Conservation (phyloP, 2,113 vertebrate species). For the Epinephelus fuscoguttatus region DNA sequence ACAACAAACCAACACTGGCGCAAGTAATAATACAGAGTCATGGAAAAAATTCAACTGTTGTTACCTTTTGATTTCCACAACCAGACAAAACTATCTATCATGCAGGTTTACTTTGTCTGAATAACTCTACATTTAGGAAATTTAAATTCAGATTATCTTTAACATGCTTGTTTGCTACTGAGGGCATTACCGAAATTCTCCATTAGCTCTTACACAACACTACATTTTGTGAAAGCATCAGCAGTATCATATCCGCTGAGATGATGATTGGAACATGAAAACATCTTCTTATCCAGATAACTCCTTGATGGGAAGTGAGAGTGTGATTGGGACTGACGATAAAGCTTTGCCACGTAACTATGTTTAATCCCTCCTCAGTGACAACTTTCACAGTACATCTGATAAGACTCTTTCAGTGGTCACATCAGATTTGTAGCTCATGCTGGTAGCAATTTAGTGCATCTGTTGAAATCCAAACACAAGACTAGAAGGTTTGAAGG, state of each 20-base stretch:
- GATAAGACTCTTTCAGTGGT: constrained; percentile 6
- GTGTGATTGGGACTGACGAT: not conserved
- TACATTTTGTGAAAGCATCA: not conserved
- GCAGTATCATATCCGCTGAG: too few relatives aligned
- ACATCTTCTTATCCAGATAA: not conserved
- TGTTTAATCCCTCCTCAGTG: not conserved
- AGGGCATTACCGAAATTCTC: not conserved
- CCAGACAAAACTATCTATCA: not conserved
- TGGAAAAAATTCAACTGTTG: not conserved
- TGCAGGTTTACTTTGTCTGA: not conserved
- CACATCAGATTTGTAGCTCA: constrained; percentile 35
- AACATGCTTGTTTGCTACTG: not conserved
- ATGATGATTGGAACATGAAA: not conserved
- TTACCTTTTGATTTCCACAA: not conserved
- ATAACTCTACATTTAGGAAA: constrained; percentile 1
- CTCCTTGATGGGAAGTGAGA: constrained; percentile 14
- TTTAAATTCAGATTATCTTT: not conserved
- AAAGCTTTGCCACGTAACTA: not conserved
- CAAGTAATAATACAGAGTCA: too few relatives aligned
- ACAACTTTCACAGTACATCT: not conserved
- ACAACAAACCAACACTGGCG: too few relatives aligned
- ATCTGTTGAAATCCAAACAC: constrained; percentile 42
- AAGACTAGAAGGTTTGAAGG: constrained; percentile 33
- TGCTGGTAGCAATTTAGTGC: constrained; percentile 46
- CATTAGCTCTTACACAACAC: not conserved